These are phyloP conservation scores for Phalanger gymnotis DNA, from an alignment of 2,797 vertebrate species.

Conservation along the genomic window DNA sequence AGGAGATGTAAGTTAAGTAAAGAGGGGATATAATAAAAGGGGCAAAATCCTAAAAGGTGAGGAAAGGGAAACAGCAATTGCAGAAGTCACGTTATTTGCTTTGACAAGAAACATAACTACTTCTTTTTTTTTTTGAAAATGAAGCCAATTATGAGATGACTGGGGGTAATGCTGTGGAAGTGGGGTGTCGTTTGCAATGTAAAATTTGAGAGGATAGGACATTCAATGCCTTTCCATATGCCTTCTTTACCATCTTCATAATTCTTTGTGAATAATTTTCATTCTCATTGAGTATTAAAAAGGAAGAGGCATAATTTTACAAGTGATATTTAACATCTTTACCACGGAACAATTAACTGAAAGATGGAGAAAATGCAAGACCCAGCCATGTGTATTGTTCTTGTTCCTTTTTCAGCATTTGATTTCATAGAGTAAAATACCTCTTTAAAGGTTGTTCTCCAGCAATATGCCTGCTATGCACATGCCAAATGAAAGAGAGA, in stretches of 20 bases:
- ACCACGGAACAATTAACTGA: neutral
- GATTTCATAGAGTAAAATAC: neutral
- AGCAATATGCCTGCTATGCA: neutral
- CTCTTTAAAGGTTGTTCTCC: neutral
- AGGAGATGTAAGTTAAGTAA: neutral
- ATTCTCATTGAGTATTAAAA: neutral
- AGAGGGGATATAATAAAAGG: neutral
- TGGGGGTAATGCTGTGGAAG: neutral
- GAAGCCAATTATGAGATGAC: neutral
- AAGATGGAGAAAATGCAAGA: neutral
- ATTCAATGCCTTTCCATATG: neutral
- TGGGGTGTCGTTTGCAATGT: neutral
- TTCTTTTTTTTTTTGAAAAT: neutral
- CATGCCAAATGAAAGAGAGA: neutral
- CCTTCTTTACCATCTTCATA: neutral
- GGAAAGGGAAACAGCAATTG: neutral
- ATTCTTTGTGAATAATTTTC: neutral
- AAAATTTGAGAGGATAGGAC: neutral
- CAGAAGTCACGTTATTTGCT: neutral
- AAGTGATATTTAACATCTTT: neutral
- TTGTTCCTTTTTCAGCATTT: neutral
- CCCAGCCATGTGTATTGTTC: neutral
- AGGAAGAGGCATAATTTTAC: neutral
- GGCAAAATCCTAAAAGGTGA: neutral
- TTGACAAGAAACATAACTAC: neutral